Conservation (phyloP, 2,113 vertebrate species). For the Chamaea fasciata region DNA sequence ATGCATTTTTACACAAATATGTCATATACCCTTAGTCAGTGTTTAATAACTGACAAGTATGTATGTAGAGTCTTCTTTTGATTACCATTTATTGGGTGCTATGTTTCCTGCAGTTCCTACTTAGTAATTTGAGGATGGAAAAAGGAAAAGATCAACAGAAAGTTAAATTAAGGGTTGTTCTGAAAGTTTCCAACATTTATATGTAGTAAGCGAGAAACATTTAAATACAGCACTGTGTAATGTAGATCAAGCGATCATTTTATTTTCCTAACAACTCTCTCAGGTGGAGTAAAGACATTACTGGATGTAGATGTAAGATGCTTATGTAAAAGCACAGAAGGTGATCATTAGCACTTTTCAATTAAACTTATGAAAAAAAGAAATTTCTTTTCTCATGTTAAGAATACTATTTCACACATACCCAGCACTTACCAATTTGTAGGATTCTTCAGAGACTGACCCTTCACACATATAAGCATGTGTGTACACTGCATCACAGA, state of each 20-base stretch:
- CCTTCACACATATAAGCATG: not conserved
- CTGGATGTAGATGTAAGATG: not conserved
- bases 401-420: not conserved
- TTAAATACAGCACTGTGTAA: not conserved
- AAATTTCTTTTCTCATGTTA: not conserved
- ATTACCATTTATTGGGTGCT: not conserved
- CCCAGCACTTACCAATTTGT: not conserved
- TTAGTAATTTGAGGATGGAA: not conserved
- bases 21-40: not conserved
- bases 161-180: not conserved
- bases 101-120: not conserved
- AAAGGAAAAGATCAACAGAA: not conserved
- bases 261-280: not conserved
- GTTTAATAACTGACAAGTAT: not conserved
- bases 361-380: not conserved
- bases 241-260: not conserved
- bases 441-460: not conserved
- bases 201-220: not conserved
- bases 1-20: not conserved
- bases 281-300: not conserved
- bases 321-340: not conserved
- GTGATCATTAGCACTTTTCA: not conserved
- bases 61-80: not conserved
- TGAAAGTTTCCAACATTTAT: not conserved
- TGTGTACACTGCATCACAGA: not conserved